Percentiles rank a stretch among this genome's conserved stretches.
phyloP scores from a whole-genome alignment of 2,888 invertebrate species.

The Pseudanteris insignis region DNA sequence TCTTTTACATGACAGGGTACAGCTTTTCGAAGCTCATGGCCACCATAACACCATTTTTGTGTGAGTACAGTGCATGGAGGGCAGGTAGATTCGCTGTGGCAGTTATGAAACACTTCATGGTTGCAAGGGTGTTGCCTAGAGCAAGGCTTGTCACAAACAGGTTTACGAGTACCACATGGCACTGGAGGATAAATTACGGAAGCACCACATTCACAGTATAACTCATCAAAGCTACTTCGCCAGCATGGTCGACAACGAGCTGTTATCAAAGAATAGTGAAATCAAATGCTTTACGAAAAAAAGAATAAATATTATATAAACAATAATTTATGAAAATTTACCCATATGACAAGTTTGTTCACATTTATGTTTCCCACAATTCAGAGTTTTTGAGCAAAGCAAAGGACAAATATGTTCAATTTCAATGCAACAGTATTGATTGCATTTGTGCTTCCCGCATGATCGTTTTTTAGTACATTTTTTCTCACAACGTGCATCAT shows the following conservation, averaged over 20 bases:
- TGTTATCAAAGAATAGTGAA: slow-evolving; percentile 31
- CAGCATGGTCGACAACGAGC: slow-evolving; percentile 62
- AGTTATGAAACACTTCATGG: slow-evolving; percentile 85
- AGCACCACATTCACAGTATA: slow-evolving; percentile 90
- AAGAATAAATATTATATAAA: not conserved
- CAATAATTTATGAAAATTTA: slow-evolving; percentile 50
- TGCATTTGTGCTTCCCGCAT: slow-evolving; percentile 91
- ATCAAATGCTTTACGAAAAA: not conserved
- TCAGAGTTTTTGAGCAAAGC: slow-evolving; percentile 81
- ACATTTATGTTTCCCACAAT: slow-evolving; percentile 91
- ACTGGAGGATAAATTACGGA: slow-evolving; percentile 90
- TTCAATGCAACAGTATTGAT: slow-evolving; percentile 87
- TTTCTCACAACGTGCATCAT: slow-evolving; percentile 85
- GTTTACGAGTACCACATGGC: slow-evolving; percentile 89
- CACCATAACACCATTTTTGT: slow-evolving; percentile 84
- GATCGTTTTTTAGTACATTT: slow-evolving; percentile 89
- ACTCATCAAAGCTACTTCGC: slow-evolving; percentile 79
- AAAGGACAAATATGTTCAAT: slow-evolving; percentile 86
- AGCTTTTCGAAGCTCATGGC: slow-evolving; percentile 84
- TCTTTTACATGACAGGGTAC: slow-evolving; percentile 88
- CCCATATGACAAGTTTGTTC: slow-evolving; percentile 90
- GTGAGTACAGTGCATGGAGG: slow-evolving; percentile 89
- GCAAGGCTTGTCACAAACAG: slow-evolving; percentile 82
- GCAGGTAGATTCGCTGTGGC: slow-evolving; percentile 79
- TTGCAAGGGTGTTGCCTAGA: slow-evolving; percentile 79